Percentiles rank a stretch among this genome's conserved stretches.
Evolutionary conservation across 2,797 vertebrate species (phyloP).

Genomic region (Benthosema pterotum): DNA sequence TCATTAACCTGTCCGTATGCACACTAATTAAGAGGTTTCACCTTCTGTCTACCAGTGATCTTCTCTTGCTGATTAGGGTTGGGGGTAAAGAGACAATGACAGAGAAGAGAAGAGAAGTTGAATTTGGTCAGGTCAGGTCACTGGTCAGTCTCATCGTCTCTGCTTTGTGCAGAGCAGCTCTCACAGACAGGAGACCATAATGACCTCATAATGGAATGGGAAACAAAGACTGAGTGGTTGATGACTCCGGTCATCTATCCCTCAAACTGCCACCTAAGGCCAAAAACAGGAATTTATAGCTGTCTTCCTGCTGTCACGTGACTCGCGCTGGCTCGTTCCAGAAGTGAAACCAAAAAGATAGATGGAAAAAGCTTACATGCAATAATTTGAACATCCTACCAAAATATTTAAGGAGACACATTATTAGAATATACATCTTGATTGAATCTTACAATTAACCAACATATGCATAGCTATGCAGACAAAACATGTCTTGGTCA

Average conservation of each 20-base stretch:
- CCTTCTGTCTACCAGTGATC: constrained; percentile 6
- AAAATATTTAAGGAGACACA: too few species aligned
- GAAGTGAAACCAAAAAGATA: too few species aligned
- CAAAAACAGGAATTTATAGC: constrained; percentile 9
- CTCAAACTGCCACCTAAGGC: constrained; percentile 19
- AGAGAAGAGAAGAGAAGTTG: constrained; percentile 49
- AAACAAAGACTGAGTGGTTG: constrained; percentile 55
- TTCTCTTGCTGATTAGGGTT: constrained; percentile 45
- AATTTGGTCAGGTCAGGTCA: constrained; percentile 51
- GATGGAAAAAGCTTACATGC: too few species aligned
- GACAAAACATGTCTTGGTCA: too few species aligned
- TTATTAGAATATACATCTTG: too few species aligned
- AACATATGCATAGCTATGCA: too few species aligned
- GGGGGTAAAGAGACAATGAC: constrained; percentile 49
- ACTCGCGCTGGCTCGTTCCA: too few species aligned
- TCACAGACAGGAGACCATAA: constrained; percentile 69
- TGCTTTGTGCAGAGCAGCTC: constrained; percentile 49
- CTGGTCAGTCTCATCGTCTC: constrained; percentile 50
- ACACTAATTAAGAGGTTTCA: constrained; percentile 35
- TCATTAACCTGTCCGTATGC: constrained; percentile 46
- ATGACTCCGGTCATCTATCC: constrained; percentile 30
- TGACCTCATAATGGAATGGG: constrained; percentile 64
- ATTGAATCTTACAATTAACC: too few species aligned
- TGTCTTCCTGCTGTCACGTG: constrained; percentile 2
- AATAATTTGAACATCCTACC: too few species aligned